Percentiles rank a stretch among this genome's conserved stretches.
phyloP scores from a whole-genome alignment of 1,140 invertebrate genomes.

The Drosophila tristis region DNA sequence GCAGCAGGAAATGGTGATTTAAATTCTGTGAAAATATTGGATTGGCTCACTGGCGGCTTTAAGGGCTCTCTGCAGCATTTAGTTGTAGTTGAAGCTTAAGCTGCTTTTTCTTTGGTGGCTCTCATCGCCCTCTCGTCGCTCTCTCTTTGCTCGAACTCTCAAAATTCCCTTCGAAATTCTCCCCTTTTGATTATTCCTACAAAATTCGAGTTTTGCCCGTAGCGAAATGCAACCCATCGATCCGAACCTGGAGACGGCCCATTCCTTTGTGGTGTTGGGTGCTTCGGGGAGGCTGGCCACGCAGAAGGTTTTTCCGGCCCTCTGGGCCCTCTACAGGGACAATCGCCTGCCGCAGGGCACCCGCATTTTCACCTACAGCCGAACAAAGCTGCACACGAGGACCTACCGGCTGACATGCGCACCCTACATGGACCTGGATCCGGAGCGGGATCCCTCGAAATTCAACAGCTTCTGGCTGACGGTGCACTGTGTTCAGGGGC shows the following conservation, averaged over 20 bases:
- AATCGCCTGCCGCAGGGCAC: conserved; percentile 54
- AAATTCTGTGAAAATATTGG: too few relatives aligned
- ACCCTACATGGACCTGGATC: conserved; percentile 54
- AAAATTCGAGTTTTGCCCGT: conserved; percentile 22
- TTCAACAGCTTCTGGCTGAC: conserved; percentile 70
- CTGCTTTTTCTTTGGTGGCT: neutral
- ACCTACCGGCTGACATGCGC: conserved; percentile 40
- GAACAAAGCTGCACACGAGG: conserved; percentile 38
- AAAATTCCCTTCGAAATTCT: neutral
- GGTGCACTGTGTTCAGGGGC: conserved; percentile 47
- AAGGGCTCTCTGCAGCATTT: too few relatives aligned
- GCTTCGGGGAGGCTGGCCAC: conserved; percentile 50
- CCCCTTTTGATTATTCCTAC: neutral
- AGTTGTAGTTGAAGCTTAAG: neutral
- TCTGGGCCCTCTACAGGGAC: conserved; percentile 63
- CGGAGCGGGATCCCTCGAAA: conserved; percentile 40
- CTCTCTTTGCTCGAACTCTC: conserved; percentile 8
- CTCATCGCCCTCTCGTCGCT: neutral
- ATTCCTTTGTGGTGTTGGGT: conserved; percentile 63
- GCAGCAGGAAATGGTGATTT: conserved; percentile 2
- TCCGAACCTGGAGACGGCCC: conserved; percentile 38
- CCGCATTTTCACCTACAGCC: conserved; percentile 53
- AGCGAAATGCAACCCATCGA: conserved; percentile 52
- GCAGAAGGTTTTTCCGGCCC: conserved; percentile 51
- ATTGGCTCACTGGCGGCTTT: too few relatives aligned